Conservation (phyloP, 2,888 invertebrate species). For the Patella ulyssiponensis region DNA sequence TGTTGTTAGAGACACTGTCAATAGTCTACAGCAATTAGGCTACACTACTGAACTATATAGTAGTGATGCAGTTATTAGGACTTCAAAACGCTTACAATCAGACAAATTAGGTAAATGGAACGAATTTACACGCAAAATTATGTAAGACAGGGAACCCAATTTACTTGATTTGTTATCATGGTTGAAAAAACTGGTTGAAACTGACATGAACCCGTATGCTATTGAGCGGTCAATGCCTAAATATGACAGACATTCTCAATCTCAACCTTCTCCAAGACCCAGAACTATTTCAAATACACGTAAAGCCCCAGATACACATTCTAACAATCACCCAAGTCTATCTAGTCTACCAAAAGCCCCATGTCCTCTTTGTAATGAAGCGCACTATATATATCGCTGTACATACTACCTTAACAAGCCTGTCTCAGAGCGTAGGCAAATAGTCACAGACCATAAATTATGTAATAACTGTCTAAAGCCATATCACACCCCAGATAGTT, state of each 20-base stretch:
- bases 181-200: neutral
- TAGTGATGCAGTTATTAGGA: constrained; percentile 2
- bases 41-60: neutral
- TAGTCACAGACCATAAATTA: no score
- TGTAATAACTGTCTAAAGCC: neutral
- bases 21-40: neutral
- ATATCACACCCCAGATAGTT: neutral
- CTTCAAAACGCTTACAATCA: neutral
- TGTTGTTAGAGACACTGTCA: neutral
- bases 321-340: no score
- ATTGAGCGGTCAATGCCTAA: neutral
- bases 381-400: no score
- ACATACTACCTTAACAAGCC: no score
- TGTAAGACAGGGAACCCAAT: neutral
- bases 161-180: neutral
- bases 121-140: neutral
- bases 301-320: no score
- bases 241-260: no score
- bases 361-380: no score
- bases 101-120: neutral
- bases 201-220: neutral
- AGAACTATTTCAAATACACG: no score
- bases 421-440: no score
- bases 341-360: no score
- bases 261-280: no score